phyloP scores from a whole-genome alignment of 2,113 vertebrate genomes.

The Erinaceus europaeus region DNA sequence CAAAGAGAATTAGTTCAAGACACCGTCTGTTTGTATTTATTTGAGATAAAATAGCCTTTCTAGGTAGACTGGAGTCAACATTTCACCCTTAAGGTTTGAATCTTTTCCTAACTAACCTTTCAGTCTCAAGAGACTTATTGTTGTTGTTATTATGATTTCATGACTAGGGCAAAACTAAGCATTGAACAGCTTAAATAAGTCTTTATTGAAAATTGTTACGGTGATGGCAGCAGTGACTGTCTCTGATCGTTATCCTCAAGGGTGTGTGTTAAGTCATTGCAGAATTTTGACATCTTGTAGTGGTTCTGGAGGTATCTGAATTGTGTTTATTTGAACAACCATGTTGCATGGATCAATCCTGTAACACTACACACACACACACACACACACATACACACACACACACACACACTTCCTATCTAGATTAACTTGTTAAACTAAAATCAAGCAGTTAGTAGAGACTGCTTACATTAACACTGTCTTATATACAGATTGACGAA shows the following conservation, averaged over 20 bases:
- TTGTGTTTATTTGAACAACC: neutral
- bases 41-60: neutral
- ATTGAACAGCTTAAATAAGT: neutral
- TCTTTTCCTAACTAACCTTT: neutral
- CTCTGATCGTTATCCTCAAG: neutral
- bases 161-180: neutral
- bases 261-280: neutral
- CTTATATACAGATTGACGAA: neutral
- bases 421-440: neutral
- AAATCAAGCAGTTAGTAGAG: neutral
- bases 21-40: neutral
- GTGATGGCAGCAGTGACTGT: neutral
- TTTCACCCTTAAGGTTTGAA: neutral
- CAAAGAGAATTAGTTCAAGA: neutral
- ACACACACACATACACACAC: too few relatives aligned
- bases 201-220: neutral
- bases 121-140: neutral
- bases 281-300: slow-evolving; percentile 24
- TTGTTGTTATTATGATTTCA: neutral
- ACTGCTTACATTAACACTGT: neutral
- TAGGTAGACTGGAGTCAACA: neutral
- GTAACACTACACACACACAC: too few relatives aligned
- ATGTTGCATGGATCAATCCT: neutral
- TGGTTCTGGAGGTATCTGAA: neutral
- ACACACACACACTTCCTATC: too few relatives aligned